Base-by-base conservation (phyloP, 2,113 vertebrate species). In the Origma solitaria region DNA sequence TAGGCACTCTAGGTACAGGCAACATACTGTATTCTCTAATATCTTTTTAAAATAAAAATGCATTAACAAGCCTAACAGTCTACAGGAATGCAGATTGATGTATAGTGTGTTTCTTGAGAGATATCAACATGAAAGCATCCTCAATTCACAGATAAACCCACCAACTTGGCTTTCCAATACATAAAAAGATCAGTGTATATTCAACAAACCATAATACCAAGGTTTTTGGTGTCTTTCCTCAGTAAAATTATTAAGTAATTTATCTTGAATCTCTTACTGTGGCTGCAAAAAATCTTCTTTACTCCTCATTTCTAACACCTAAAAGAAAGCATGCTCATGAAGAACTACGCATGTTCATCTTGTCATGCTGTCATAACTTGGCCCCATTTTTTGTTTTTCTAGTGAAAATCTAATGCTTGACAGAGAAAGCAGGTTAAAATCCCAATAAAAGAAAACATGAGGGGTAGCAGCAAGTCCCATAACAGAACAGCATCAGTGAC, bases 331-430 rank as follows among this genome's bases (percentile, higher is more conserved):
- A 84, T 3, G 25, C 8, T n/a, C 13, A 42, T 35, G 21, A 76
- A 86, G 13, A 89, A 91, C 22, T 86, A 15, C 25, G 78, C 20
- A 53, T n/a, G 16, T 47, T 79, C 33, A 44, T 60, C 66, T 35
- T 53, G 35, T 27, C 11, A 21, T 82, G 25, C 15, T 54, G 47
- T 24, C 0, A 0, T 57, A 79, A 42, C 11, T 72, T 73, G 31
- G 50, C 56, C 42, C 12, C 25, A 31, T 0, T 0, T 21, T 22
- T 76, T 16, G 0, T 35, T 69, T 79, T 92, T 51, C 49, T 20
- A 70, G n/a, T 31, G 24, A 91, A 88, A 94, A 71, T 49, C 31
- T 56, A 71, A 50, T 30, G 13, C 24, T 60, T 71, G 37, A 71
- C 19, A 42, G 18, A 75, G 28, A 60, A 35, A 86, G 33, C 18